Evolutionary conservation across 2,888 invertebrate species (phyloP).

Genomic region (Lordiphosa fenestrarum): DNA sequence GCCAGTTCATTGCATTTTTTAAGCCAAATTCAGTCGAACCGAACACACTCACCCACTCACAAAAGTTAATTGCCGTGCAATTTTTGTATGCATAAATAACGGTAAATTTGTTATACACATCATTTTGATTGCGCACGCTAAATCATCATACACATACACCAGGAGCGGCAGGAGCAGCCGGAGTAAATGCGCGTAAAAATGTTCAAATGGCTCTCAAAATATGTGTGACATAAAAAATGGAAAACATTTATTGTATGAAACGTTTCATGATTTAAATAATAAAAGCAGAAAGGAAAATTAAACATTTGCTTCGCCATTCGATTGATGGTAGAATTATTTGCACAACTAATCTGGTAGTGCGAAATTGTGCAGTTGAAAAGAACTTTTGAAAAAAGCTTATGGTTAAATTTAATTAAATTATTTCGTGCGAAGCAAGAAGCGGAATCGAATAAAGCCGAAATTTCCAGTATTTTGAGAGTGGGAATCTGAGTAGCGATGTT

Average conservation of each 20-base stretch:
- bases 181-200: conserved; percentile 58
- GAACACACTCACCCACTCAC: conserved; percentile 21
- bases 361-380: too few relatives aligned
- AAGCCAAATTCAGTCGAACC: conserved; percentile 20
- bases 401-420: too few relatives aligned
- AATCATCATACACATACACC: conserved; percentile 56
- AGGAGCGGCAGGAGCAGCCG: conserved; percentile 9
- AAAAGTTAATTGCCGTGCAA: conserved; percentile 73
- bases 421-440: too few relatives aligned
- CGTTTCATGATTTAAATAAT: conserved; percentile 22
- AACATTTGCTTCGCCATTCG: conserved; percentile 17
- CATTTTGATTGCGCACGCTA: conserved; percentile 71
- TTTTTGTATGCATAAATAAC: conserved; percentile 73
- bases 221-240: conserved; percentile 32
- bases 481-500: too few relatives aligned
- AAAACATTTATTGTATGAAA: conserved; percentile 2
- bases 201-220: conserved; percentile 56
- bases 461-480: too few relatives aligned
- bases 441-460: too few relatives aligned
- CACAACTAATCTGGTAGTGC: too few relatives aligned
- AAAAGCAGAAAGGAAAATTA: not conserved
- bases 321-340: conserved; percentile 5
- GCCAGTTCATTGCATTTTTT: conserved; percentile 33
- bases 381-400: too few relatives aligned
- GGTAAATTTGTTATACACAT: conserved; percentile 74